phyloP scores from a whole-genome alignment of 2,888 invertebrate genomes.

The Conus canariensis region DNA sequence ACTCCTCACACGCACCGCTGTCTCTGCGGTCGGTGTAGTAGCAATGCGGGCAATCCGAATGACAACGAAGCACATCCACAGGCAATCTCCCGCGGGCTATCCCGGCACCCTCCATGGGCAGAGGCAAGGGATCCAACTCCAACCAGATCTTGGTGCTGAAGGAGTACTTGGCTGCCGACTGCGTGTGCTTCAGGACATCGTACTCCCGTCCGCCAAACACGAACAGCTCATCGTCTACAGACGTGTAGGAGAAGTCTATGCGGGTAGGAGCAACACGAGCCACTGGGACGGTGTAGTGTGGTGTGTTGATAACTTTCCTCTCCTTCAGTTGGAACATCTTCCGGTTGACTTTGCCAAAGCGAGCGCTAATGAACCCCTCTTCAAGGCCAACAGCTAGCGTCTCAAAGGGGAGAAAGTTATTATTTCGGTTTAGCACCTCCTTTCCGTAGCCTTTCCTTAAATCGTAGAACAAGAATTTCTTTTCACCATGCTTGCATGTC shows the following conservation, averaged over 20 bases:
- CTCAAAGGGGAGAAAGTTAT: constrained; percentile 49
- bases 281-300: constrained; percentile 53
- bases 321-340: constrained; percentile 54
- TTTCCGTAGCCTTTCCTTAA: constrained; percentile 40
- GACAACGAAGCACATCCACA: constrained; percentile 59
- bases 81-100: constrained; percentile 58
- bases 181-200: constrained; percentile 48
- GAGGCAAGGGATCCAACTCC: constrained; percentile 58
- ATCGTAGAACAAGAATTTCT: constrained; percentile 58
- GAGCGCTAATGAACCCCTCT: constrained; percentile 58
- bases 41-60: constrained; percentile 68
- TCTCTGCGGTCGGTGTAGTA: constrained; percentile 26
- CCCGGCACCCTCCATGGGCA: constrained; percentile 59
- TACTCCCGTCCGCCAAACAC: constrained; percentile 63
- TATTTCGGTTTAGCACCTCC: constrained; percentile 51
- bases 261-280: constrained; percentile 54
- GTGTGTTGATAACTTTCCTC: constrained; percentile 53
- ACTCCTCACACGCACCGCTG: too few relatives aligned
- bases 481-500: constrained; percentile 43
- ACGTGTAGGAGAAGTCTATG: constrained; percentile 55
- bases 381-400: constrained; percentile 54
- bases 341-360: constrained; percentile 56
- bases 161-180: constrained; percentile 55
- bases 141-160: constrained; percentile 55
- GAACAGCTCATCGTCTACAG: constrained; percentile 56